Evolutionary conservation across 2,113 vertebrate species (phyloP).

Genomic region (Cavia porcellus): DNA sequence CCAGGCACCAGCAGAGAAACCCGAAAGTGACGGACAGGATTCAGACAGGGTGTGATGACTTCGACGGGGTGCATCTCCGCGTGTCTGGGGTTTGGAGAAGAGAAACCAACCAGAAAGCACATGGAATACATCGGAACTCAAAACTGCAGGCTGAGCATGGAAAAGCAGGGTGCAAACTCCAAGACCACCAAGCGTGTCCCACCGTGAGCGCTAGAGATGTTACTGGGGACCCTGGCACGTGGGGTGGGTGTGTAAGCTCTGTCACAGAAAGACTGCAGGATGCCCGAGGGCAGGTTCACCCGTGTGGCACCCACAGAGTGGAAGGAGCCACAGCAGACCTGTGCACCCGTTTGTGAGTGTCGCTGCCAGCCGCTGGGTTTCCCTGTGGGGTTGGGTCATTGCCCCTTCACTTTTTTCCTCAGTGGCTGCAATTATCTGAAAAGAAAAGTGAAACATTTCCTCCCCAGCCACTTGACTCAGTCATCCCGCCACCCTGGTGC

Average conservation of each 20-base stretch:
- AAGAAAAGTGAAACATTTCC: not conserved
- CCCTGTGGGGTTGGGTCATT: not conserved
- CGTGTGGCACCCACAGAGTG: not conserved
- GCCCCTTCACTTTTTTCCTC: not conserved
- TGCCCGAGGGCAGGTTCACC: not conserved
- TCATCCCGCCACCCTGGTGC: not conserved
- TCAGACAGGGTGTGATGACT: not conserved
- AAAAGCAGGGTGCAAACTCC: not conserved
- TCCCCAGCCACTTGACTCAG: not conserved
- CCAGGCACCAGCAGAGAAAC: not conserved
- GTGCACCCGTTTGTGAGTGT: too few relatives aligned
- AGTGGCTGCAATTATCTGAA: not conserved
- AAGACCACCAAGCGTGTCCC: too few relatives aligned
- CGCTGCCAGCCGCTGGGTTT: too few relatives aligned
- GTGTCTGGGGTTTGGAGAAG: not conserved
- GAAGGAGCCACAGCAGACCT: not conserved
- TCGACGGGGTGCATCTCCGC: not conserved
- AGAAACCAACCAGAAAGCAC: not conserved
- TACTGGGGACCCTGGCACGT: not conserved
- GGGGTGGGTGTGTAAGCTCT: not conserved
- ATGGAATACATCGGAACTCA: not conserved
- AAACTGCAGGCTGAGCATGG: not conserved
- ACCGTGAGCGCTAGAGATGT: not conserved
- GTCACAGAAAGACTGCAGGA: not conserved
- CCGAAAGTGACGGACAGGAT: rapidly evolving